These are phyloP conservation scores for Spermophilus dauricus DNA, from an alignment of 2,113 vertebrate genomes.

Conservation along the genomic window DNA sequence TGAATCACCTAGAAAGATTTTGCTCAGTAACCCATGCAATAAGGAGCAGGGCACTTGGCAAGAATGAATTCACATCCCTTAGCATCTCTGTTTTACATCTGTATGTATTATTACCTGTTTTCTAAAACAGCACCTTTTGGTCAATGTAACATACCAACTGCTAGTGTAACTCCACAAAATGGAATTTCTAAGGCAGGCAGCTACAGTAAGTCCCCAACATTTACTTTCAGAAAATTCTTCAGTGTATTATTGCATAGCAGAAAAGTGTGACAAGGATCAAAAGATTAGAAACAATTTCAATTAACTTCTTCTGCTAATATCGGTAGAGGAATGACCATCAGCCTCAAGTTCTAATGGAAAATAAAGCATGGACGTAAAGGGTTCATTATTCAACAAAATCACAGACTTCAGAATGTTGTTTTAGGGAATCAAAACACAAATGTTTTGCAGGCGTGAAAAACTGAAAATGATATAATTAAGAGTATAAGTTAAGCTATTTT, in stretches of 20 bases:
- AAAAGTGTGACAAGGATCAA: conserved; percentile 91
- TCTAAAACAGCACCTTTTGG: background rate
- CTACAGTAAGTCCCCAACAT: conserved; percentile 77
- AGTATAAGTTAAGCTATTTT: conserved; percentile 13
- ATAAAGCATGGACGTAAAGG: conserved; percentile 41
- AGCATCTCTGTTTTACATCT: background rate
- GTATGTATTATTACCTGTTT: background rate
- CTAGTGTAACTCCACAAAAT: conserved; percentile 29
- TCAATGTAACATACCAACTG: background rate
- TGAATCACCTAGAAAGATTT: background rate
- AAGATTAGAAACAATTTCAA: conserved; percentile 89
- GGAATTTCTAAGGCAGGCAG: conserved; percentile 62
- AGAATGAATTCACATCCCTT: background rate
- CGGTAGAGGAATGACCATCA: conserved; percentile 67
- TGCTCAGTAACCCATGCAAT: background rate
- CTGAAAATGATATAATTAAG: conserved; percentile 5
- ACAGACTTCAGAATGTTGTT: conserved; percentile 66
- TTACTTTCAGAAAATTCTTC: conserved; percentile 90
- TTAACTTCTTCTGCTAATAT: conserved; percentile 86
- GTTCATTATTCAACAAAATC: conserved; percentile 16
- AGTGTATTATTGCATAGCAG: conserved; percentile 91
- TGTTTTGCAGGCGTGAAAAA: conserved; percentile 57
- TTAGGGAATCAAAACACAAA: conserved; percentile 52
- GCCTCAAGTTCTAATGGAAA: conserved; percentile 78
- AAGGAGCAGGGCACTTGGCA: background rate